Evolutionary conservation across 2,888 invertebrate genomes (phyloP), one percentile per base, ranked within the genome.

Genomic region (Psylliodes chrysocephalus): DNA sequence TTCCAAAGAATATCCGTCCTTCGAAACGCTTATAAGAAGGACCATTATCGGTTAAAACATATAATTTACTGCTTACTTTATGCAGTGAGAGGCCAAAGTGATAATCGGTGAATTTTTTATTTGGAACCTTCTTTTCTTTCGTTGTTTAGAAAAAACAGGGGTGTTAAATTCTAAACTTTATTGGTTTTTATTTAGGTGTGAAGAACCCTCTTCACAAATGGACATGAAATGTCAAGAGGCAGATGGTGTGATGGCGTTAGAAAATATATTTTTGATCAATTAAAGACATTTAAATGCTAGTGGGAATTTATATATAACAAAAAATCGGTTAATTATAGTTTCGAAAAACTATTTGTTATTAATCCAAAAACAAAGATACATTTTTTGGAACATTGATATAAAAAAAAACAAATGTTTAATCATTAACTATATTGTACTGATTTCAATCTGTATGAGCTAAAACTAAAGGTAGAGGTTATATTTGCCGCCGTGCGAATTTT

Each of bases 71-170:
- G 15, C 8, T 8, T 15, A n/a, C 15, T 64, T 69, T 12, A 19
- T 38, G 40, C 40, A 14, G 22, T 53, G 38, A 28, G 12, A 38
- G 38, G 53, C 22, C 54, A 6, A 49, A 30, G 28, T 40, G 49
- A 51, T 51, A 49, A 57, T 57, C 57, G 57, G 30, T 18, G 57
- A 33, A 57, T 59, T 46, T 57, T 35, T 47, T 57, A 47, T 57
- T 59, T 49, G 25, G 49, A 49, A 54, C 35, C 25, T 47, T 61
- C 49, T 61, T 47, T 61, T 55, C 47, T 54, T 40, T 25, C 17
- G 53, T 71, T 78, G 78, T 79, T 79, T 79, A 73, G 71, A 69
- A 73, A 42, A 80, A 80, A 79, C 77, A 76, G 72, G 69, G 75
- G 80, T 79, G 79, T 80, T 71, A 63, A 75, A 76, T 79, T 79